These are phyloP conservation scores for Lasioglossum vierecki DNA, from an alignment of 2,888 invertebrate species.

Conservation along the genomic window DNA sequence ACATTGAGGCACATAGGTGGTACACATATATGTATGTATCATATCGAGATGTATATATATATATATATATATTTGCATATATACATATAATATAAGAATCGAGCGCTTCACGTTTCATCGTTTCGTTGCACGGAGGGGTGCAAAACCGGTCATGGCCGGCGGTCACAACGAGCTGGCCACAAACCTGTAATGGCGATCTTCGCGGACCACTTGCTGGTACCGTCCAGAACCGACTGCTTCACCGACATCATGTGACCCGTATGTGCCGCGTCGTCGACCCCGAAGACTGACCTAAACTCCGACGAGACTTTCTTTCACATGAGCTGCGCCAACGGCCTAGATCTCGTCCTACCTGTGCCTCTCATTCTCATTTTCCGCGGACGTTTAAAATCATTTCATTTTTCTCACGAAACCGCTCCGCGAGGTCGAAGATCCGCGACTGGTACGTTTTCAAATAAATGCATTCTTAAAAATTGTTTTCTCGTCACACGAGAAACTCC, in stretches of 20 bases:
- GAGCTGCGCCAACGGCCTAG: conserved; percentile 72
- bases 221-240: conserved; percentile 99
- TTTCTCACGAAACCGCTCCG: too few species aligned
- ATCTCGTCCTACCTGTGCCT: conserved; percentile 67
- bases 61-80: background rate
- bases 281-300: conserved; percentile 95
- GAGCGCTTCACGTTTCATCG: conserved; percentile 60
- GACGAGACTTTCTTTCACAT: conserved; percentile 80
- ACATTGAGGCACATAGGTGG: conserved; percentile 52
- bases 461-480: background rate
- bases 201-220: conserved; percentile 99
- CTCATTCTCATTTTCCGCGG: background rate
- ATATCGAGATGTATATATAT: conserved; percentile 29
- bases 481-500: background rate
- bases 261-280: conserved; percentile 97
- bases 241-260: conserved; percentile 98
- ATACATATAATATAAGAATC: conserved; percentile 17
- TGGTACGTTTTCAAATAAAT: too few species aligned
- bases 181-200: conserved; percentile 99
- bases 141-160: conserved; percentile 61
- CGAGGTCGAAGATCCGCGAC: too few species aligned
- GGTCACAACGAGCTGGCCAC: conserved; percentile 74
- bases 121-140: conserved; percentile 51
- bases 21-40: conserved; percentile 48
- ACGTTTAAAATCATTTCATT: too few species aligned